phyloP scores from a whole-genome alignment of 2,113 vertebrate species.

The Mandrillus leucophaeus region DNA sequence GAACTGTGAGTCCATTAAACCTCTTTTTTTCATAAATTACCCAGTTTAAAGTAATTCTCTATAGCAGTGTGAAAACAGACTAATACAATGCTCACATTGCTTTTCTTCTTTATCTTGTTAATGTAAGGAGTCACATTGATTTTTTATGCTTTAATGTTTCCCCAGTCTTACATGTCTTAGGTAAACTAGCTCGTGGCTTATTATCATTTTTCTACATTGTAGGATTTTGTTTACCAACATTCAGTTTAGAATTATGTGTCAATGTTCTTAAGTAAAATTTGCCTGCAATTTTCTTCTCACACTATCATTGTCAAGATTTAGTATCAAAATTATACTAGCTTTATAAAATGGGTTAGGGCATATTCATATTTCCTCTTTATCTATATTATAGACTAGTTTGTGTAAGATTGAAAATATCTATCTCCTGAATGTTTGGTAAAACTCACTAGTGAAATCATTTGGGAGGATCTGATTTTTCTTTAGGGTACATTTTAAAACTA shows the following conservation, averaged over 20 bases:
- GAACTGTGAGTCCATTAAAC: no score
- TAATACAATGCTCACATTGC: background rate
- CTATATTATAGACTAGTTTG: background rate
- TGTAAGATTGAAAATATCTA: background rate
- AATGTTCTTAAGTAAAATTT: background rate
- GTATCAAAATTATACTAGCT: background rate
- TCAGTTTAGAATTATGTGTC: background rate
- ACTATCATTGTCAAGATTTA: background rate
- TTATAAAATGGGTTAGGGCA: background rate
- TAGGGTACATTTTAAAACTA: slow-evolving; percentile 24
- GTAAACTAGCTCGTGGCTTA: background rate
- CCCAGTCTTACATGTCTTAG: background rate
- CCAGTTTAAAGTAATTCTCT: no score
- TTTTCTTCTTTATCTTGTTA: slow-evolving; percentile 25
- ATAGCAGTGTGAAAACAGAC: no score
- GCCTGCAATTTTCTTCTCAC: background rate
- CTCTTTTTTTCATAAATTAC: no score
- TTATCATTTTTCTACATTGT: background rate
- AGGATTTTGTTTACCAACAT: slow-evolving; percentile 23
- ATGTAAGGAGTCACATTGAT: slow-evolving; percentile 2
- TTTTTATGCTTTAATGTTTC: slow-evolving; percentile 20
- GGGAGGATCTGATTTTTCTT: background rate
- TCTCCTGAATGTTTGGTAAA: slow-evolving; percentile 7
- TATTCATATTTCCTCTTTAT: background rate
- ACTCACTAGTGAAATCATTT: background rate